Base-by-base conservation (phyloP, 2,113 vertebrate genomes). In the Pycnonotus jocosus region DNA sequence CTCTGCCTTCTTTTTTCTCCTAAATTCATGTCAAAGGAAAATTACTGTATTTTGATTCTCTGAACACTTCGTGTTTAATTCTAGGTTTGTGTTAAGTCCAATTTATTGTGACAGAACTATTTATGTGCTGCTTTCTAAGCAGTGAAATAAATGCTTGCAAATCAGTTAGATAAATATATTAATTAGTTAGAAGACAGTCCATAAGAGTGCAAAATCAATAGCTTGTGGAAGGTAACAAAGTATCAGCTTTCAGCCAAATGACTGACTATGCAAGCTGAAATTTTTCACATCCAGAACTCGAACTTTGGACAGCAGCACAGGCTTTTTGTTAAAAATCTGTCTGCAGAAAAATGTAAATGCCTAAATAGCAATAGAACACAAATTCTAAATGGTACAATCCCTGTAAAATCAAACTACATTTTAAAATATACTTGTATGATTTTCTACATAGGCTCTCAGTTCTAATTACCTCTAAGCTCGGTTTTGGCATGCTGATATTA, bases 91-190 rank as follows among this genome's bases (percentile, higher is more conserved):
- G 28, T 87, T 71, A 81, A 89, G n/a, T 72, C 25, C 7, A 48
- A 56, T 77, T 76, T 80, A 80, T 85, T 92, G 45, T 82, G 66
- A 58, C 62, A 91, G 62, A 84, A 60, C 45, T 72, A 57, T 89
- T 94, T 82, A 88, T 71, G 20, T 76, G 40, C 28, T 92, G 27
- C 82, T 69, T 50, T 57, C 73, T 76, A 76, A 80, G 70, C 30
- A 88, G 21, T 28, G 72, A 83, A 86, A 72, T 73, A 89, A 92
- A 15, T 79, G 35, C 40, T 77, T 83, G 33, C 57, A 82, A 82
- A 84, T 82, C 71, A 87, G 81, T 76, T 82, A 88, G 61, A 88
- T 66, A 95, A 95, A 85, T 95, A 89, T 61, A 92, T 95, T 95
- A 96, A 94, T 95, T 95, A 93, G 40, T 56, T 69, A 58, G 45